Conservation (phyloP, 2,888 invertebrate species). For the Synanthedon myopaeformis region DNA sequence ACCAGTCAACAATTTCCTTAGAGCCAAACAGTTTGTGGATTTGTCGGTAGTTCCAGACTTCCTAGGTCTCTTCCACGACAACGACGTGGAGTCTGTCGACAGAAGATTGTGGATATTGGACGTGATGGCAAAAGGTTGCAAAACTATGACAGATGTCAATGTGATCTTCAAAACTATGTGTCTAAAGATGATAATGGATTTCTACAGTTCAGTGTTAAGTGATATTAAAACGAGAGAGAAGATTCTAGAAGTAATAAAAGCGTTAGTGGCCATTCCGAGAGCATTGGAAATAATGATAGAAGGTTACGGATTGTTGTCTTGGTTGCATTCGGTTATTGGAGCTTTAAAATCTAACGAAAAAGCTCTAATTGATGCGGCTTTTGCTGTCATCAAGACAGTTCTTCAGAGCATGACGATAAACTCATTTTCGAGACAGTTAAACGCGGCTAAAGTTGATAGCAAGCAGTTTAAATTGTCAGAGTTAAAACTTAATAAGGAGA, state of each 20-base stretch:
- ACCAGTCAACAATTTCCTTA: conserved; percentile 81
- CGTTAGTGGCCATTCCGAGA: conserved; percentile 73
- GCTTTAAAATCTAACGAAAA: conserved; percentile 33
- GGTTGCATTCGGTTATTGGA: conserved; percentile 65
- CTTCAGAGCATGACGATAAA: conserved; percentile 36
- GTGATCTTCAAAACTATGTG: conserved; percentile 79
- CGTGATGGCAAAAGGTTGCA: conserved; percentile 80
- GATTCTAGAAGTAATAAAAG: conserved; percentile 75
- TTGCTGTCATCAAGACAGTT: conserved; percentile 33
- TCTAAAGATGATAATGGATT: conserved; percentile 82
- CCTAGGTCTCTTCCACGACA: conserved; percentile 84
- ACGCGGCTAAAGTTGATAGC: conserved; percentile 17
- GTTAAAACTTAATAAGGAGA: conserved; percentile 42
- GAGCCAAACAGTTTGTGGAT: conserved; percentile 82
- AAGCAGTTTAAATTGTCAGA: conserved; percentile 19
- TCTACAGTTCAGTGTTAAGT: conserved; percentile 74
- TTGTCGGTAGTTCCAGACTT: conserved; percentile 88
- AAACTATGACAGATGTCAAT: conserved; percentile 79
- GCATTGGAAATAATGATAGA: conserved; percentile 75
- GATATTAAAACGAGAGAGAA: conserved; percentile 73
- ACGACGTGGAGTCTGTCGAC: conserved; percentile 75
- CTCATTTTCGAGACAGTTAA: conserved; percentile 29
- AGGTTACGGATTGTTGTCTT: conserved; percentile 77
- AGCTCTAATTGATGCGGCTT: conserved; percentile 23
- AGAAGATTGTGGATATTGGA: conserved; percentile 84